Conservation (phyloP, 2,797 vertebrate genomes). For the Platyrinchus mystaceus region DNA sequence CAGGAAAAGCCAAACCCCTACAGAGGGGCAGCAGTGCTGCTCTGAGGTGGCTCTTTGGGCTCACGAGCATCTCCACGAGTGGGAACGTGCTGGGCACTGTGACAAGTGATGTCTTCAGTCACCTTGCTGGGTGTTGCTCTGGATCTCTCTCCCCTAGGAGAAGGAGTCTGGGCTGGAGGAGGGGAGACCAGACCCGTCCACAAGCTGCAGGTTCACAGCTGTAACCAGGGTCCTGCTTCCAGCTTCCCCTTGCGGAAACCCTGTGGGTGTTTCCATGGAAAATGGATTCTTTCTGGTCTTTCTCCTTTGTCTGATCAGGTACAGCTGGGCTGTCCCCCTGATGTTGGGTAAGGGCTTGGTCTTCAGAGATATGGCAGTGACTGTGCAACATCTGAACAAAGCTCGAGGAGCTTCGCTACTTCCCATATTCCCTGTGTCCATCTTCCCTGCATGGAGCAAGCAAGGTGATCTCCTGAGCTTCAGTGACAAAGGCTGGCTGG, state of each 20-base stretch:
- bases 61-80: background rate
- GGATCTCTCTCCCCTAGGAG: background rate
- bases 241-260: fast-evolving
- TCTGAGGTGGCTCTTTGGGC: background rate
- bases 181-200: background rate
- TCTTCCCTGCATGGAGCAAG: background rate
- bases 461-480: background rate
- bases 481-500: background rate
- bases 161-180: background rate
- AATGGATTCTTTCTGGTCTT: background rate
- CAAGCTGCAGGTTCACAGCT: background rate
- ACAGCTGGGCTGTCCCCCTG: fast-evolving
- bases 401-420: background rate
- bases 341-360: fast-evolving
- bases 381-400: background rate
- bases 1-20: background rate
- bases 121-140: background rate
- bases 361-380: fast-evolving
- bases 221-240: background rate
- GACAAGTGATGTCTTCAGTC: background rate
- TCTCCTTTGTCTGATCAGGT: background rate
- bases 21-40: background rate
- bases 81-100: background rate
- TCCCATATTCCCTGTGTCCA: background rate
- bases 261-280: background rate